Evolutionary conservation across 2,113 vertebrate genomes (phyloP), one percentile per base, ranked within the genome.

Genomic region (Nibea coibor): DNA sequence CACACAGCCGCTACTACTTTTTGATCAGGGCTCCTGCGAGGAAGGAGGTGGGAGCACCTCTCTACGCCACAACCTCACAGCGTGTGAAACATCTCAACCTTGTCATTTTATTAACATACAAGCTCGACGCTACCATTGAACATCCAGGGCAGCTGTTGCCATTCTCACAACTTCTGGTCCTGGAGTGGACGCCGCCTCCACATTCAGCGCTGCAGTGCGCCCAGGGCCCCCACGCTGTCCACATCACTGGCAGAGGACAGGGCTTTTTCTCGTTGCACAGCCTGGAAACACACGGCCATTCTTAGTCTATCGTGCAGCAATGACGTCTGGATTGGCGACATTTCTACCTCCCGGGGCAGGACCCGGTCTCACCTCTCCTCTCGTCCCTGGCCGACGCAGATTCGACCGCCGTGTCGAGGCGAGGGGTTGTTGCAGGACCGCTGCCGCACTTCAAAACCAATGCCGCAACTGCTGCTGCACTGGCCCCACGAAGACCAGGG

Each of bases 401-500:
- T 95, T 0, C 97, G 96, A 17, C 98, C 98, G 0, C 97, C 98
- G 0, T 99, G 96, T 5, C 97, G 95, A 43, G 97, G 98, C 0
- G 96, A 95, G 14, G 98, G 98, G 88, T 98, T 98, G 93, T 97
- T 98, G 91, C 98, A 99, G 84, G 97, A 97, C 0, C 98, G 96
- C 86, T 98, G 98, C 5, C 97, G 96, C 76, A 99, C 97, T 91
- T 98, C 97, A 82, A 99, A 99, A 63, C 98, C 98, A 11, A 99
- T 97, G 16, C 97, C 97, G 43, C 98, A 99, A 61, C 96, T 97
- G 82, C 97, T 99, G 93, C 97, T 99, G 94, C 98, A 99, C 75
- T 94, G 95, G 8, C 96, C 96, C 98, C 98, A 99, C 1, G 96
- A 94, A 0, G 97, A 97, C 98, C 98, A 99, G 0, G 97, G 97